These are phyloP conservation scores for Carassius gibelio DNA, from an alignment of 2,113 vertebrate genomes.

Conservation along the genomic window DNA sequence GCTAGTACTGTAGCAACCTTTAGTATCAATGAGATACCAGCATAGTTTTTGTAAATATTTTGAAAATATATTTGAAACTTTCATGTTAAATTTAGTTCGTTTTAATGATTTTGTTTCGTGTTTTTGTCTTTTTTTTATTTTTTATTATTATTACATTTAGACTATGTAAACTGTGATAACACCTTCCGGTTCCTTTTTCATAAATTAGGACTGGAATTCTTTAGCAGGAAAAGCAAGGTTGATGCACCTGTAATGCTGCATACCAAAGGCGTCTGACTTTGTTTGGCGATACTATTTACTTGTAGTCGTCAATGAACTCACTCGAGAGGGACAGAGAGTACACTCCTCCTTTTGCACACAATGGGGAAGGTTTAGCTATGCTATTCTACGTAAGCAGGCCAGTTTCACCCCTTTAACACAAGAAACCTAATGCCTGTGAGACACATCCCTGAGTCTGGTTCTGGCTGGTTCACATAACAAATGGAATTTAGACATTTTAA, in stretches of 20 bases:
- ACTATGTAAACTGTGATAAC: no score
- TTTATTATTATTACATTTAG: no score
- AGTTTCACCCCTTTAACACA: constrained; percentile 40
- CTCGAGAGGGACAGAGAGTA: constrained; percentile 25
- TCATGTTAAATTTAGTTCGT: no score
- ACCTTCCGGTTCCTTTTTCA: neutral
- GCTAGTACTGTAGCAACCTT: no score
- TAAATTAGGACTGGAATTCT: neutral
- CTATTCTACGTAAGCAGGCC: constrained; percentile 41
- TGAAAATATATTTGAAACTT: no score
- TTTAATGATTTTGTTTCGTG: no score
- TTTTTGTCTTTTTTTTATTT: no score
- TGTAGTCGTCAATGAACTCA: constrained; percentile 42
- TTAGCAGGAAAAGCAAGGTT: constrained; percentile 21
- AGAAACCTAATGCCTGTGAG: constrained; percentile 52
- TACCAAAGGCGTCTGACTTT: constrained; percentile 32
- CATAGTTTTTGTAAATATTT: no score
- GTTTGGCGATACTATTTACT: constrained; percentile 37
- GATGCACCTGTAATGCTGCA: constrained; percentile 49
- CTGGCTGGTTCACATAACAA: constrained; percentile 39
- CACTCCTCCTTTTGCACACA: constrained; percentile 55
- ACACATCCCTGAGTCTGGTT: constrained; percentile 30
- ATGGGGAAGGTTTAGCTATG: constrained; percentile 40
- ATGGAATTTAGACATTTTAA: constrained; percentile 30
- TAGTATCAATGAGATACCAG: no score